A percentile compares a stretch with the other conserved stretches of the same genome.
Evolutionary conservation across 2,888 invertebrate genomes (phyloP).

Genomic region (Caprella mutica): DNA sequence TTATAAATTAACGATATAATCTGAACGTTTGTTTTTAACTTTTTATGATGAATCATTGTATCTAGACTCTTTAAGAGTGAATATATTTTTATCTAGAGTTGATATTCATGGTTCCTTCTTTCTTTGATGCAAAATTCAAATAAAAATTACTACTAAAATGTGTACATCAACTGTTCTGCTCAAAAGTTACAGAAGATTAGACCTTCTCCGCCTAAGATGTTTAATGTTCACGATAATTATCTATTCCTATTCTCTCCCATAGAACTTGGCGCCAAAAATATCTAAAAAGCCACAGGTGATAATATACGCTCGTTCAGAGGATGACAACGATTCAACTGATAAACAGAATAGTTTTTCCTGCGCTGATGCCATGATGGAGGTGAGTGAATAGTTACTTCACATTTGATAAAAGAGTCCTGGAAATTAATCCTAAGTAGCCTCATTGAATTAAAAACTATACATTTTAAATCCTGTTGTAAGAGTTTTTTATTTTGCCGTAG

Average conservation of each 20-base stretch:
- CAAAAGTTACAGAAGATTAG: too few species aligned
- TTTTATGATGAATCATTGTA: neutral
- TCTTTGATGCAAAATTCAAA: too few species aligned
- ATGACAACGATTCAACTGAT: constrained; percentile 25
- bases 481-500: too few species aligned
- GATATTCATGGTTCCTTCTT: too few species aligned
- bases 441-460: neutral
- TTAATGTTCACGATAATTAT: too few species aligned
- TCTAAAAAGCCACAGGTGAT: constrained; percentile 29
- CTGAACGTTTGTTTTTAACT: neutral
- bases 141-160: too few species aligned
- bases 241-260: neutral
- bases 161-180: too few species aligned
- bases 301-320: constrained; percentile 28
- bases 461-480: constrained; percentile 11
- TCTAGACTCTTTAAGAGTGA: neutral
- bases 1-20: neutral
- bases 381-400: neutral
- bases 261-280: constrained; percentile 29
- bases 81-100: constrained; percentile 3
- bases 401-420: too few species aligned
- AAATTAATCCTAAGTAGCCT: neutral
- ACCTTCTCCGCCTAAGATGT: too few species aligned
- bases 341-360: constrained; percentile 25
- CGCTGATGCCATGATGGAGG: constrained; percentile 26